Conservation (phyloP, 2,797 vertebrate species). For the Thaleichthys pacificus region DNA sequence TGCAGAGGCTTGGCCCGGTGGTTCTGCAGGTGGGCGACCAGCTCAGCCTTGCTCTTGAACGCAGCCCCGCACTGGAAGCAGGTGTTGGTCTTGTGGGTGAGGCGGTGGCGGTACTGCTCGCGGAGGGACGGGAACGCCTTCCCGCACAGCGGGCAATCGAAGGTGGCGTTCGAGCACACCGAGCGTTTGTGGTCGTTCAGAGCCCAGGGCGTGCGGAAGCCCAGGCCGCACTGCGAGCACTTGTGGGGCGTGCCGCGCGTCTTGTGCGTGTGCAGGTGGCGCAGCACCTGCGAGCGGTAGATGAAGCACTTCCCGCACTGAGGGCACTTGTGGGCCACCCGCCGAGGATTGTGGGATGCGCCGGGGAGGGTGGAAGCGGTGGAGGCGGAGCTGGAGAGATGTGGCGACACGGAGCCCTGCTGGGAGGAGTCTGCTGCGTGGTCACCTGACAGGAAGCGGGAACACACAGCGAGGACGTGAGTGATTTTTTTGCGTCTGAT, state of each 20-base stretch:
- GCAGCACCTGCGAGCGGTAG: slow-evolving; percentile 74
- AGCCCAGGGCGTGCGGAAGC: neutral
- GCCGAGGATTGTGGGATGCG: slow-evolving; percentile 62
- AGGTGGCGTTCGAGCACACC: slow-evolving; percentile 3
- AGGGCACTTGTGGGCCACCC: slow-evolving; percentile 72
- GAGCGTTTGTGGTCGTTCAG: neutral
- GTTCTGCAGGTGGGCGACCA: slow-evolving; percentile 61
- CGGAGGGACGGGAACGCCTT: slow-evolving; percentile 5
- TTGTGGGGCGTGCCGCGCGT: slow-evolving; percentile 29
- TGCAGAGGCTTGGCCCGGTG: slow-evolving; percentile 63
- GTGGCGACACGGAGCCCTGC: slow-evolving; percentile 25
- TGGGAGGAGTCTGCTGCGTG: slow-evolving; percentile 32
- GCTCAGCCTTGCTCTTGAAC: slow-evolving; percentile 58
- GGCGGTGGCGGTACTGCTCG: slow-evolving; percentile 6
- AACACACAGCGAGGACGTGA: neutral
- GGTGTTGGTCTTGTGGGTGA: slow-evolving; percentile 31
- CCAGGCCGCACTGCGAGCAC: slow-evolving; percentile 36
- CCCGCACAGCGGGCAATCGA: neutral
- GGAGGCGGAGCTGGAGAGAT: slow-evolving; percentile 8
- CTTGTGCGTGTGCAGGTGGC: slow-evolving; percentile 67
- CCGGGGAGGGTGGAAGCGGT: slow-evolving; percentile 20
- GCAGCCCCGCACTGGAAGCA: slow-evolving; percentile 67
- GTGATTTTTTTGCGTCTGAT: neutral
- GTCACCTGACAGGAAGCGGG: slow-evolving; percentile 16
- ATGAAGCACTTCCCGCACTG: slow-evolving; percentile 71